These are phyloP conservation scores for Drosophila anomelani DNA, from an alignment of 2,888 invertebrate genomes.

Conservation along the genomic window DNA sequence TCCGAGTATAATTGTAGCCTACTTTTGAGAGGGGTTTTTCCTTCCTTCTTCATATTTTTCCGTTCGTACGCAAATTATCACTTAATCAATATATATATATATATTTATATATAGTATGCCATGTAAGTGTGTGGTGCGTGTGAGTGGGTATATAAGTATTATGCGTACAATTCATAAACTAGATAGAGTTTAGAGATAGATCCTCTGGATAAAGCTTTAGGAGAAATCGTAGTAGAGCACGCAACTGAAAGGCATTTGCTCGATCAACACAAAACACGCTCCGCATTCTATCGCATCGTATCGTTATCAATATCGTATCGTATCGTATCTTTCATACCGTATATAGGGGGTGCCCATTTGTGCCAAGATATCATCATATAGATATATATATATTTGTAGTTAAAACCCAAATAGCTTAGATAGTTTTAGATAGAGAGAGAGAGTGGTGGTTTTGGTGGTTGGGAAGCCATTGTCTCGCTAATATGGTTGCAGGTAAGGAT, in stretches of 20 bases:
- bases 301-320: constrained; percentile 16
- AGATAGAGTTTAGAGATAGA: constrained; percentile 60
- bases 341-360: constrained; percentile 34
- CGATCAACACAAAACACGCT: constrained; percentile 35
- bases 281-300: constrained; percentile 20
- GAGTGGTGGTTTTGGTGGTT: constrained; percentile 13
- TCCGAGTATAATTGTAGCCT: constrained; percentile 70
- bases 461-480: constrained; percentile 55
- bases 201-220: constrained; percentile 71
- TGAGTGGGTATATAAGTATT: constrained; percentile 58
- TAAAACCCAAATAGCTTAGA: constrained; percentile 46
- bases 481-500: constrained; percentile 46
- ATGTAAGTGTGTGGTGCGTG: constrained; percentile 61
- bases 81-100: constrained; percentile 73
- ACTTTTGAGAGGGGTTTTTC: constrained; percentile 52
- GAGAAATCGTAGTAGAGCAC: constrained; percentile 57
- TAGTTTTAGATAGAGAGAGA: constrained; percentile 27
- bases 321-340: constrained; percentile 26
- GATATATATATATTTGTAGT: constrained; percentile 27
- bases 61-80: constrained; percentile 71
- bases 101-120: constrained; percentile 59
- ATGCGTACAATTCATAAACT: constrained; percentile 58
- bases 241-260: constrained; percentile 56
- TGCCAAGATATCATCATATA: constrained; percentile 34
- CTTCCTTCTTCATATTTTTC: constrained; percentile 6